Evolutionary conservation across 2,888 invertebrate species (phyloP).

Genomic region (Eledona agricola): DNA sequence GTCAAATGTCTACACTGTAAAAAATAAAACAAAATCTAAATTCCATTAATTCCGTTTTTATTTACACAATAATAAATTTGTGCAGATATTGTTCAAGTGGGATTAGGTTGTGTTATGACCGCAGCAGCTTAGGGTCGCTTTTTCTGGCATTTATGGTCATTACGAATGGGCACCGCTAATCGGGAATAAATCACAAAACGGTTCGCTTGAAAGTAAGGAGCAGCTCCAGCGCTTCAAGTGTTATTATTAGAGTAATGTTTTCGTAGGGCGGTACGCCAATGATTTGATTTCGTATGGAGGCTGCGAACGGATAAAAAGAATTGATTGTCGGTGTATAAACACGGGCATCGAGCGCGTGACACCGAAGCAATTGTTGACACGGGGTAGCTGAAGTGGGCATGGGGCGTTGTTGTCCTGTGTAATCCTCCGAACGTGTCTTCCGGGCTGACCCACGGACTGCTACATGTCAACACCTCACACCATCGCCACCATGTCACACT

Average conservation of each 20-base stretch:
- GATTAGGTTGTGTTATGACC: too few species aligned
- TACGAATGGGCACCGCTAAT: too few species aligned
- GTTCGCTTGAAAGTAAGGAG: too few species aligned
- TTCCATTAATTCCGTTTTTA: too few species aligned
- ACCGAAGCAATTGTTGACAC: slow-evolving; percentile 52
- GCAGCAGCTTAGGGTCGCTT: too few species aligned
- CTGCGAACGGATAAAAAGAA: slow-evolving; percentile 41
- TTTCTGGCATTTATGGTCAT: too few species aligned
- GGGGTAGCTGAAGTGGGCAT: slow-evolving; percentile 45
- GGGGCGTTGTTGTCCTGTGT: slow-evolving; percentile 50
- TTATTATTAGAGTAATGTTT: slow-evolving; percentile 5
- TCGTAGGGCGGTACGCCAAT: neutral
- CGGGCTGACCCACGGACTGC: slow-evolving; percentile 57
- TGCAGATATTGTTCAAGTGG: too few species aligned
- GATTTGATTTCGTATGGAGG: slow-evolving; percentile 8
- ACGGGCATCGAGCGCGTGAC: slow-evolving; percentile 48
- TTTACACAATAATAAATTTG: too few species aligned
- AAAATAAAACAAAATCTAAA: too few species aligned
- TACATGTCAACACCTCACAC: slow-evolving; percentile 56
- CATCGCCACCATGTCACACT: slow-evolving; percentile 55
- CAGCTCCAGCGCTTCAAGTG: neutral
- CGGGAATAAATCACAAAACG: too few species aligned
- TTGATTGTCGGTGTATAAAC: slow-evolving; percentile 49
- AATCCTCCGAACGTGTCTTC: slow-evolving; percentile 59
- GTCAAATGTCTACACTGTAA: too few species aligned